Conservation (phyloP, 2,797 vertebrate genomes). For the Lithobates pipiens region DNA sequence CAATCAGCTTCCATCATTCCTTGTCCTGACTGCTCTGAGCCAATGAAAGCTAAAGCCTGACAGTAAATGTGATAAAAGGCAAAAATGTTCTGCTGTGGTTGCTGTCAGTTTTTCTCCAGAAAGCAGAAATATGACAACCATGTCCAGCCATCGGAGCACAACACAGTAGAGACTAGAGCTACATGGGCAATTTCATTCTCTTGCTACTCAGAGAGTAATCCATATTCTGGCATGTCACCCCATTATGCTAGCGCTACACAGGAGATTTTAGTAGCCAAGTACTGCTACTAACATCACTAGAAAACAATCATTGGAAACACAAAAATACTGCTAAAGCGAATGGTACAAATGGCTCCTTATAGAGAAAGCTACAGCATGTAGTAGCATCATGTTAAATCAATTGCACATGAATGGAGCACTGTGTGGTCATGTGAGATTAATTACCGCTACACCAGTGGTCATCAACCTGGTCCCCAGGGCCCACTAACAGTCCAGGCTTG, state of each 20-base stretch:
- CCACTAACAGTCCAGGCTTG: no score
- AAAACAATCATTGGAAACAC: background rate
- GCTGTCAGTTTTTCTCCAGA: background rate
- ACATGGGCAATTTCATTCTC: background rate
- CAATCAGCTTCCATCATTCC: background rate
- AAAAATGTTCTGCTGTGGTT: background rate
- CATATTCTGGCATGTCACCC: background rate
- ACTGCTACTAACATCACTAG: background rate
- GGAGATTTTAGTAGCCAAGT: no score
- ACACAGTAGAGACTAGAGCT: background rate
- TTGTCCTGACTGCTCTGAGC: background rate
- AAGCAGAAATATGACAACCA: background rate
- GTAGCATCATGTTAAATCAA: no score
- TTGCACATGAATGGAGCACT: no score
- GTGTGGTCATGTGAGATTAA: no score
- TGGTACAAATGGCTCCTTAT: no score
- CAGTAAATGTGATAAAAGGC: background rate
- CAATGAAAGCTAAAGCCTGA: background rate
- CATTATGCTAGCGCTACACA: background rate
- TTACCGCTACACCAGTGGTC: no score
- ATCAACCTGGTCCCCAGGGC: no score
- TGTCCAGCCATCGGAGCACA: background rate
- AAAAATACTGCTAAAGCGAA: background rate
- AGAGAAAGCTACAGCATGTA: no score
- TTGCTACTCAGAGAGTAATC: background rate